These are phyloP conservation scores for Mythimna ferrago DNA, from an alignment of 2,888 invertebrate species.

Conservation along the genomic window DNA sequence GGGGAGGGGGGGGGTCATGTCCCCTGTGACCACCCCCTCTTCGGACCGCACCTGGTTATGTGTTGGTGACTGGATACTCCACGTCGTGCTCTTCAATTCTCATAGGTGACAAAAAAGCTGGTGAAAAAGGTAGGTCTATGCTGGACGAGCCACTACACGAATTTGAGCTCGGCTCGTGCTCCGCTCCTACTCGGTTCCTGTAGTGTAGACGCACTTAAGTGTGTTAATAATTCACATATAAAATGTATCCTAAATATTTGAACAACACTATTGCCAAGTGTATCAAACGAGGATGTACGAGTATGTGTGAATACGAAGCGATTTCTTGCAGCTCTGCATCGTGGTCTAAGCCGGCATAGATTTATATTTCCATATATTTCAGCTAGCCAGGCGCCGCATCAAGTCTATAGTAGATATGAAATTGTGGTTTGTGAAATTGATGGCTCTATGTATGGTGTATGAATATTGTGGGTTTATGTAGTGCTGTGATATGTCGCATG, in stretches of 20 bases:
- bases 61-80: no score
- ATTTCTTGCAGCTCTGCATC: constrained; percentile 19
- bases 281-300: not conserved
- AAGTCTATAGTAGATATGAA: not conserved
- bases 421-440: constrained; percentile 10
- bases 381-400: not conserved
- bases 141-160: no score
- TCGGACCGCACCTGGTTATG: no score
- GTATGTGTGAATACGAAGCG: not conserved
- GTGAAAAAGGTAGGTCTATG: no score
- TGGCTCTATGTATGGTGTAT: not conserved
- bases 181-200: no score
- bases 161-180: no score
- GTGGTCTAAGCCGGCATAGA: constrained; percentile 10
- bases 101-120: no score
- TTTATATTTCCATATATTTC: constrained; percentile 44
- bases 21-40: no score
- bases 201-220: no score
- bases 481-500: not conserved
- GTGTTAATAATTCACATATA: no score
- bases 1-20: no score
- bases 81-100: no score
- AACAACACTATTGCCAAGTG: not conserved
- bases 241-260: not conserved
- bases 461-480: constrained; percentile 3